These are phyloP conservation scores for Margarornis squamiger DNA, from an alignment of 2,797 vertebrate species.

Conservation along the genomic window DNA sequence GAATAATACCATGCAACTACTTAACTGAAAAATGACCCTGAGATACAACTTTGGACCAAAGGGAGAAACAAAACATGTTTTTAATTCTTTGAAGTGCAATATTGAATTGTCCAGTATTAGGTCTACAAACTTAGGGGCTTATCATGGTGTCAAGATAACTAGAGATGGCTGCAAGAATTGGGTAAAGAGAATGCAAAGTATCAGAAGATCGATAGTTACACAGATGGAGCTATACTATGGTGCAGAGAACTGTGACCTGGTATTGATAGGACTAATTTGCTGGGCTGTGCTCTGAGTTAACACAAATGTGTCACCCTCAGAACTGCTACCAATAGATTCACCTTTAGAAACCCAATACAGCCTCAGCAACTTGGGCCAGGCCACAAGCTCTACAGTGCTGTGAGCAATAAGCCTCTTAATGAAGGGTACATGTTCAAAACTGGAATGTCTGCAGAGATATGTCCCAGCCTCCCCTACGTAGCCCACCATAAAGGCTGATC, in stretches of 20 bases:
- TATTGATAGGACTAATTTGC: neutral
- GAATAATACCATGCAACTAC: neutral
- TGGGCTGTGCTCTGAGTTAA: neutral
- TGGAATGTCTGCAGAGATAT: neutral
- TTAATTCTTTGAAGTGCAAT: neutral
- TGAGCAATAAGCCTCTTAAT: accelerated
- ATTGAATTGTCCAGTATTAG: neutral
- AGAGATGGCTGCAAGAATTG: neutral
- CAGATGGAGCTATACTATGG: neutral
- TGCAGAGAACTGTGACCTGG: neutral
- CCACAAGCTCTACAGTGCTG: neutral
- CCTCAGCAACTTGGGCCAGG: neutral
- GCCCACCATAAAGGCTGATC: neutral
- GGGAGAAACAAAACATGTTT: neutral
- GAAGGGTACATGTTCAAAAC: accelerated
- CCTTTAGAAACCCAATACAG: neutral
- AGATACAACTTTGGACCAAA: neutral
- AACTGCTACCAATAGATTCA: neutral
- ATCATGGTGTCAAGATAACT: neutral
- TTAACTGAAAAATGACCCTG: neutral
- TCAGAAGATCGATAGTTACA: neutral
- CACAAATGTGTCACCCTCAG: neutral
- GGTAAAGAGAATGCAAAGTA: neutral
- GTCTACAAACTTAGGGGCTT: neutral
- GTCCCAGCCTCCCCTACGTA: neutral